phyloP scores from a whole-genome alignment of 2,797 vertebrate species.

The Scolopax bukidnonensis region DNA sequence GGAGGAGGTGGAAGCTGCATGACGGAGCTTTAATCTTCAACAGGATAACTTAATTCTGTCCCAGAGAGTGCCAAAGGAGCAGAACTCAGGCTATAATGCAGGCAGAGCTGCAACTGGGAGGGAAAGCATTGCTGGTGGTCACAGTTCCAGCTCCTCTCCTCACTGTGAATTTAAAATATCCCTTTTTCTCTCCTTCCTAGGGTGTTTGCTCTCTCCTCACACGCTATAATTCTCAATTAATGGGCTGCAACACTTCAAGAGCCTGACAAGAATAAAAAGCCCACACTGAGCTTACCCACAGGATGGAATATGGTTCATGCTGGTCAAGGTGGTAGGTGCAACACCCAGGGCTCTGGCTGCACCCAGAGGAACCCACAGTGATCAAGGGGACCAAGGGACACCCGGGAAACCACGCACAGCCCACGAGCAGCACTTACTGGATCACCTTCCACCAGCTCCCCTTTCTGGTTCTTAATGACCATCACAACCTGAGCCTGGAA shows the following conservation, averaged over 20 bases:
- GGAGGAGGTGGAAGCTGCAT: not conserved
- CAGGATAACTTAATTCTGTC: not conserved
- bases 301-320: not conserved
- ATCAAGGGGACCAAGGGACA: rapidly evolving
- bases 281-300: not conserved
- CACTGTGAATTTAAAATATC: not conserved
- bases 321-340: rapidly evolving
- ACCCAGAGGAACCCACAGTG: not conserved
- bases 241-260: not conserved
- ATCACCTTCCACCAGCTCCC: constrained; percentile 93
- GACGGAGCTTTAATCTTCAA: not conserved
- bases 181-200: not conserved
- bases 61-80: not conserved
- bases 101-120: not conserved
- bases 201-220: not conserved
- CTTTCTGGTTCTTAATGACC: constrained; percentile 88
- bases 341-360: not conserved
- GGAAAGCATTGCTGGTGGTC: not conserved
- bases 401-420: rapidly evolving
- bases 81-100: not conserved
- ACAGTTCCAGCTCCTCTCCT: not conserved
- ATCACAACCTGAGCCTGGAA: constrained; percentile 96
- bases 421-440: constrained; percentile 81
- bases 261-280: not conserved
- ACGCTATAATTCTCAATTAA: not conserved